A percentile compares a stretch with the other conserved stretches of the same genome.
phyloP scores from a whole-genome alignment of 2,888 invertebrate species.

The Eudasyphora cyanicolor region DNA sequence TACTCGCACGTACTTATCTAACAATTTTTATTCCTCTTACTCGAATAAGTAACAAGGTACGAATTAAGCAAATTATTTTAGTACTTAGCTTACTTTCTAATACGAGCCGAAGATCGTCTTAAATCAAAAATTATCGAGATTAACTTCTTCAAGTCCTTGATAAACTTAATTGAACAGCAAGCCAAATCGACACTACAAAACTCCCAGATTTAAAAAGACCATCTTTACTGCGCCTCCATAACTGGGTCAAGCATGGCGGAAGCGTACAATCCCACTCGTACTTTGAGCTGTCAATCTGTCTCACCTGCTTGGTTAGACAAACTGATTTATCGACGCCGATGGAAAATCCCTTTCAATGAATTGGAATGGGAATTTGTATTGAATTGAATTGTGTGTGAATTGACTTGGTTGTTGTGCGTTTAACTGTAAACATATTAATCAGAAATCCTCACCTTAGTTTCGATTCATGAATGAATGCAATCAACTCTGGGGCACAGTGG shows the following conservation, averaged over 20 bases:
- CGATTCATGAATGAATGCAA: conserved; percentile 39
- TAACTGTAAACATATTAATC: conserved; percentile 35
- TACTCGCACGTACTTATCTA: too few relatives aligned
- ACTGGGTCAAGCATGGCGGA: background rate
- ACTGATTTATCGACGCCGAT: background rate
- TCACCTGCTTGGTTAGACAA: background rate
- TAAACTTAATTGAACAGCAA: background rate
- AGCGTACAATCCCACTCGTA: background rate
- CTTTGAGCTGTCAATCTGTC: background rate
- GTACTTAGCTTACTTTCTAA: too few relatives aligned
- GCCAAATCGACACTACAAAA: background rate
- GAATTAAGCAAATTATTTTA: too few relatives aligned
- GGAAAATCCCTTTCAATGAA: conserved; percentile 30
- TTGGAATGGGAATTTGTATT: too few relatives aligned
- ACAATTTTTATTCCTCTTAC: too few relatives aligned
- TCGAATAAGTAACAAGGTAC: too few relatives aligned
- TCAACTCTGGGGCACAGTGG: conserved; percentile 10
- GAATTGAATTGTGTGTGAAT: background rate
- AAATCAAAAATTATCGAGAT: background rate
- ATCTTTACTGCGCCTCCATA: background rate
- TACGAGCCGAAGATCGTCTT: too few relatives aligned
- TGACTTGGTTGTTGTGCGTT: background rate
- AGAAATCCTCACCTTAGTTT: conserved; percentile 55
- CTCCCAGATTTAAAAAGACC: too few relatives aligned
- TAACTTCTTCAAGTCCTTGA: background rate